Percentiles rank a stretch among this genome's conserved stretches.
Evolutionary conservation across 2,888 invertebrate genomes (phyloP).

Genomic region (Trisateles emortualis): DNA sequence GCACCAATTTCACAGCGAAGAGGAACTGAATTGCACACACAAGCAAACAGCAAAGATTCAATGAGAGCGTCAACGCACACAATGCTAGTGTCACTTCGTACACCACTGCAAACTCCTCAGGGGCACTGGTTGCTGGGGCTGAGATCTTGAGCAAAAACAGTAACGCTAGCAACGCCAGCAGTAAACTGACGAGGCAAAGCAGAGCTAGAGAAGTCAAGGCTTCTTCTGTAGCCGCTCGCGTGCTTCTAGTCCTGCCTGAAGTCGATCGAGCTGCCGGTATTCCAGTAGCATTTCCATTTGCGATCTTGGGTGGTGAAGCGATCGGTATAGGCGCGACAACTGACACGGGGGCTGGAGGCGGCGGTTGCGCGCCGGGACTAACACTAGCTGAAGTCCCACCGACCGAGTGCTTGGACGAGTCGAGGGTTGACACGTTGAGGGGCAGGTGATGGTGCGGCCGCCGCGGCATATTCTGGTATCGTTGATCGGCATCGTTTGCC

Average conservation of each 20-base stretch:
- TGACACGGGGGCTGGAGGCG: constrained; percentile 57
- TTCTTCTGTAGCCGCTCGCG: constrained; percentile 86
- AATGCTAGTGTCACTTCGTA: constrained; percentile 97
- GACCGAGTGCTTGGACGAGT: constrained; percentile 89
- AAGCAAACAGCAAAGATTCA: constrained; percentile 96
- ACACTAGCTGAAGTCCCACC: constrained; percentile 86
- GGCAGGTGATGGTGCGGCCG: constrained; percentile 88
- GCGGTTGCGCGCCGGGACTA: constrained; percentile 84
- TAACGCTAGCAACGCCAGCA: constrained; percentile 93
- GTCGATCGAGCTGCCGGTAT: constrained; percentile 66
- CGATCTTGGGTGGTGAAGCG: constrained; percentile 77
- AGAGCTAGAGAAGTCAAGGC: constrained; percentile 95
- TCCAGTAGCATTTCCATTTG: constrained; percentile 87
- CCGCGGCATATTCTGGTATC: constrained; percentile 86
- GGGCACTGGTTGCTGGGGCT: constrained; percentile 87
- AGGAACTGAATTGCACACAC: constrained; percentile 98
- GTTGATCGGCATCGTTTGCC: constrained; percentile 84
- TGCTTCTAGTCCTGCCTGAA: constrained; percentile 68
- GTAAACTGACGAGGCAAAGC: constrained; percentile 93
- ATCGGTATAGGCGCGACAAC: constrained; percentile 68
- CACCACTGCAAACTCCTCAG: constrained; percentile 95
- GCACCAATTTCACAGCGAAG: constrained; percentile 96
- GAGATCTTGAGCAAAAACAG: constrained; percentile 95
- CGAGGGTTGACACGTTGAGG: constrained; percentile 89
- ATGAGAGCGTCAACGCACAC: constrained; percentile 94